A percentile compares a stretch with the other conserved stretches of the same genome.
These are phyloP conservation scores for Mastigias papua DNA, from an alignment of 30 jellyfish, hydroid and myxozoan species.

Conservation along the genomic window DNA sequence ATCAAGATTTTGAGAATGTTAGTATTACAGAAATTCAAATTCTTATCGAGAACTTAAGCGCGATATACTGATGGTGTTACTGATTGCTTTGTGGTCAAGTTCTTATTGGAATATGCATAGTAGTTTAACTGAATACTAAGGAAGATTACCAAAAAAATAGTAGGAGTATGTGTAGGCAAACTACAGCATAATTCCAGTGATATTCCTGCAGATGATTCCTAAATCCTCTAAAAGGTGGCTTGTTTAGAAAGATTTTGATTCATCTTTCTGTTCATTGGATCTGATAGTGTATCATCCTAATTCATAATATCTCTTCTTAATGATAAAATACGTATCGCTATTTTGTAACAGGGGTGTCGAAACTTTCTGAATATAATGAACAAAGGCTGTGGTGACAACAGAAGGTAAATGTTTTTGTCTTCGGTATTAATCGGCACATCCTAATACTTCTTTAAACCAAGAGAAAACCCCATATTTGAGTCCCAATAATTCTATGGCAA, in stretches of 20 bases:
- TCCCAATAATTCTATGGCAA: neutral
- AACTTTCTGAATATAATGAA: conserved; percentile 20
- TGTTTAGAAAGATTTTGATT: neutral
- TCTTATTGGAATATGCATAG: neutral
- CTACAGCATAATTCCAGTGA: neutral
- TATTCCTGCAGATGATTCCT: no score
- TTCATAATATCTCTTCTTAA: neutral
- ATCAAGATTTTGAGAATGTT: conserved; percentile 41
- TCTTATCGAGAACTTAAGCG: neutral
- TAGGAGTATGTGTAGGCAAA: neutral
- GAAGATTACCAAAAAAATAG: neutral
- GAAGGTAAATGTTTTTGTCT: neutral
- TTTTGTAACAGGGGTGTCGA: conserved; percentile 34
- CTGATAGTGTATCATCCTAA: neutral
- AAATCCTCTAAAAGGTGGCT: no score
- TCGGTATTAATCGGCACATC: neutral
- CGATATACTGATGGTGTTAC: no score
- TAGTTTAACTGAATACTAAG: no score
- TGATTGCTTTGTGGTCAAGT: neutral
- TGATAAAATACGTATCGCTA: neutral
- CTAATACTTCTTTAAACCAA: no score
- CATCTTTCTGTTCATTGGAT: neutral
- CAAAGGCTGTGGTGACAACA: neutral
- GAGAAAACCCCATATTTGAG: neutral
- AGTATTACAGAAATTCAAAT: neutral